Base-by-base conservation (phyloP, 2,797 vertebrate genomes). In the Peromyscus attwateri region DNA sequence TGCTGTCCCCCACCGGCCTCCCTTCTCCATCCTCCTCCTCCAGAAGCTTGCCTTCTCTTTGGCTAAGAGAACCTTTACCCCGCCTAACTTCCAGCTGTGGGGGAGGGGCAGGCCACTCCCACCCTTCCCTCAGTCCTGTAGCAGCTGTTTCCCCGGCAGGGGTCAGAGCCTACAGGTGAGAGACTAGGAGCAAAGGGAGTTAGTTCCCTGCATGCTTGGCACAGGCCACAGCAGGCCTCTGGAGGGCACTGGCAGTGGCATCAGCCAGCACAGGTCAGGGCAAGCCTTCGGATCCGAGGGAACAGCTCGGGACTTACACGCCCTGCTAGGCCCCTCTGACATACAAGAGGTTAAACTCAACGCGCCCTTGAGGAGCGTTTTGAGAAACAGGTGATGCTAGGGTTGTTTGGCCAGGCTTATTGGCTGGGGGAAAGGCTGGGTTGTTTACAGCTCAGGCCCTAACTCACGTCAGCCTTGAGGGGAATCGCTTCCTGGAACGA, bases 401-500 rank as follows among this genome's bases (percentile, higher is more conserved):
- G 40, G n/a, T 82, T 73, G 60, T 89, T 85, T 71, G 93, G 92
- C 94, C 80, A 79, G 40, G 87, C 91, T 79, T 49, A 2, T 87
- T 97, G 96, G 84, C 92, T 93, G 19, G 27, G 81, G 81, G 55
- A 93, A 76, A 62, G 89, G 57, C 83, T 82, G 89, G 62, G 49
- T 95, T 96, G 96, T 98, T 98, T 97, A 96, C 82, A 87, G 70
- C 80, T 88, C 1, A 4, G 46, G 81, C 76, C 75, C 87, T 95
- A 90, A 87, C 87, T 94, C 91, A 77, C 27, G 25, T 95, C 97
- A 96, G 89, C 64, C 80, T 85, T 94, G 37, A 77, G 60, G 88
- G 90, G 96, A 96, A 95, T 96, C 81, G 94, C 83, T 97, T 98
- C 95, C 94, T 89, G 96, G 93, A 97, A 97, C 73, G 91, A 1